Evolutionary conservation across 2,797 vertebrate species (phyloP).

Genomic region (Acrocephalus scirpaceus): DNA sequence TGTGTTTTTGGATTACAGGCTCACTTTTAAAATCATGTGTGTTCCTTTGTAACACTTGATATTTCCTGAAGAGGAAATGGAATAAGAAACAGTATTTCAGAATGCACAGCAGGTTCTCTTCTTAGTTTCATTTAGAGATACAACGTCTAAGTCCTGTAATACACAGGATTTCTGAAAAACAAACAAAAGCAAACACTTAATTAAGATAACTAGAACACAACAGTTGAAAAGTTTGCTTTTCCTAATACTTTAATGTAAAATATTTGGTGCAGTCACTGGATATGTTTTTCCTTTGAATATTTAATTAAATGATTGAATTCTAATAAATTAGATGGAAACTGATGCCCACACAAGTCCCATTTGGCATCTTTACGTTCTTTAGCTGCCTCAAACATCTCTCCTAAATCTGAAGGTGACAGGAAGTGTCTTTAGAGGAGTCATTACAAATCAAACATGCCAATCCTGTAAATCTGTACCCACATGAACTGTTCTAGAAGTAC

Average conservation of each 20-base stretch:
- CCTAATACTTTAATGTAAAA: not conserved
- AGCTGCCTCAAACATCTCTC: not conserved
- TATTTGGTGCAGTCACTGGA: not conserved
- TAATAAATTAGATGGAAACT: not conserved
- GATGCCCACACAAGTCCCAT: not conserved
- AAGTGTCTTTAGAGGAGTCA: not conserved
- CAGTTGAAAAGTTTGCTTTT: not conserved
- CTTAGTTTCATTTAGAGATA: constrained; percentile 61
- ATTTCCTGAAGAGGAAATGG: constrained; percentile 4
- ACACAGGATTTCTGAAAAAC: constrained; percentile 63
- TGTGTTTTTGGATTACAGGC: not conserved
- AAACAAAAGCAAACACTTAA: constrained; percentile 36
- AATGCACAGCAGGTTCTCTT: constrained; percentile 65
- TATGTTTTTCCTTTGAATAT: not conserved
- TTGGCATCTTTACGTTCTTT: not conserved
- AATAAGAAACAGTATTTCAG: constrained; percentile 25
- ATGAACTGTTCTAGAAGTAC: not conserved
- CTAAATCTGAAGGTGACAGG: not conserved
- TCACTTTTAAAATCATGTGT: not conserved
- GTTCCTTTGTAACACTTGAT: not conserved
- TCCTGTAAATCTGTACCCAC: not conserved
- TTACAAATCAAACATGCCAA: not conserved
- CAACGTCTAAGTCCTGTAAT: constrained; percentile 56
- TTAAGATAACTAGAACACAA: not conserved
- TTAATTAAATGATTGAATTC: not conserved